phyloP scores from a whole-genome alignment of 2,888 invertebrate species.

The Acleris sparsana region DNA sequence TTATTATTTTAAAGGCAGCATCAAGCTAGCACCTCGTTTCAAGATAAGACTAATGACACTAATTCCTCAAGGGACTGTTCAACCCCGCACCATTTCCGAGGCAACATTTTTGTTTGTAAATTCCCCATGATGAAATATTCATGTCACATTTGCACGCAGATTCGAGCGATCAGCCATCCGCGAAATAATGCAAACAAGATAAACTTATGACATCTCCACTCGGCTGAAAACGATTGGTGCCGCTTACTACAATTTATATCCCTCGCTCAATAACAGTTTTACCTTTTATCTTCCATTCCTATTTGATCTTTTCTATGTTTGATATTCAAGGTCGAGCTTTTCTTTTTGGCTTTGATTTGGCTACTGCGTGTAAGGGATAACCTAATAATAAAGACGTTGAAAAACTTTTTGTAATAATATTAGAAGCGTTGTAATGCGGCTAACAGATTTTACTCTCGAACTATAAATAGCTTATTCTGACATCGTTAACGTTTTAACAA shows the following conservation, averaged over 20 bases:
- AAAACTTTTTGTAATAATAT: too few relatives aligned
- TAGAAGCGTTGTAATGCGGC: too few relatives aligned
- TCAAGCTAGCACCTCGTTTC: neutral
- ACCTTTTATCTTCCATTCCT: slow-evolving; percentile 26
- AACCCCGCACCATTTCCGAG: slow-evolving; percentile 37
- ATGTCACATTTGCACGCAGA: slow-evolving; percentile 74
- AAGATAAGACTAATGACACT: slow-evolving; percentile 23
- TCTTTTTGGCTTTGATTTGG: too few relatives aligned
- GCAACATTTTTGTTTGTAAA: slow-evolving; percentile 59
- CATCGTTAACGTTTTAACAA: too few relatives aligned
- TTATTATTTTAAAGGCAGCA: neutral
- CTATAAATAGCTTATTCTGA: too few relatives aligned
- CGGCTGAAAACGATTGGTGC: slow-evolving; percentile 56
- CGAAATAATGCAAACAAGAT: slow-evolving; percentile 80
- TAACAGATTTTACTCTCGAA: too few relatives aligned
- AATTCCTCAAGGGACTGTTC: slow-evolving; percentile 28
- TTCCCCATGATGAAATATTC: slow-evolving; percentile 70
- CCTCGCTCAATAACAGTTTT: slow-evolving; percentile 21
- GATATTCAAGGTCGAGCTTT: slow-evolving; percentile 9
- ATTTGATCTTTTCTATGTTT: slow-evolving; percentile 18
- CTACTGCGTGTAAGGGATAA: too few relatives aligned
- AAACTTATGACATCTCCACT: slow-evolving; percentile 73
- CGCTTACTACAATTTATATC: slow-evolving; percentile 51
- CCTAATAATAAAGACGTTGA: too few relatives aligned
- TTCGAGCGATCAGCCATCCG: slow-evolving; percentile 69